These are phyloP conservation scores for Limnephilus marmoratus DNA, from an alignment of 2,888 invertebrate species.

Conservation along the genomic window DNA sequence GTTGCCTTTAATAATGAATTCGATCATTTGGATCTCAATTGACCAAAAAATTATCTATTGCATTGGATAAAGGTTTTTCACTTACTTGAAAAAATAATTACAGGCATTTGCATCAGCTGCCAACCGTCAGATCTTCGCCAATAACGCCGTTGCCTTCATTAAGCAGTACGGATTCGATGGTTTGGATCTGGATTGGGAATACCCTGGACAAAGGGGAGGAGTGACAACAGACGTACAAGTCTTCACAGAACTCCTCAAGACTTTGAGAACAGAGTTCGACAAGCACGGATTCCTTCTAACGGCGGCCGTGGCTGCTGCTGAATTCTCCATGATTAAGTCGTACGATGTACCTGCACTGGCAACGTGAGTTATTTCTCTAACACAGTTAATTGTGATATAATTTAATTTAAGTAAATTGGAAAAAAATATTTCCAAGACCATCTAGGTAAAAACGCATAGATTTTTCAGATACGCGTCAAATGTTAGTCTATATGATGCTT, in stretches of 20 bases:
- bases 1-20: too few relatives aligned
- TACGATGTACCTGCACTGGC: slow-evolving; percentile 79
- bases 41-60: too few relatives aligned
- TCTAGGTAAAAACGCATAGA: background rate
- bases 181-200: slow-evolving; percentile 86
- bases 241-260: slow-evolving; percentile 76
- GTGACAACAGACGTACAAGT: slow-evolving; percentile 73
- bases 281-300: slow-evolving; percentile 76
- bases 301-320: slow-evolving; percentile 79
- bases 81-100: background rate
- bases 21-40: too few relatives aligned
- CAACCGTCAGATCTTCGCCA: slow-evolving; percentile 74
- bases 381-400: background rate
- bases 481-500: background rate
- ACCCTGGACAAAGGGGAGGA: slow-evolving; percentile 72
- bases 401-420: background rate
- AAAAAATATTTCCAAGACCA: background rate
- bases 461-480: background rate
- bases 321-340: slow-evolving; percentile 74
- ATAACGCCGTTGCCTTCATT: slow-evolving; percentile 77
- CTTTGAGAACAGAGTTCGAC: slow-evolving; percentile 77
- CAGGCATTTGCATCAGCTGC: slow-evolving; percentile 43
- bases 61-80: background rate
- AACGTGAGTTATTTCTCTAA: slow-evolving; percentile 70
- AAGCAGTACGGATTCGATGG: slow-evolving; percentile 81